Percentiles rank a stretch among this genome's conserved stretches.
phyloP scores from a whole-genome alignment of 2,888 invertebrate genomes.

The Dolichopus griseipennis region DNA sequence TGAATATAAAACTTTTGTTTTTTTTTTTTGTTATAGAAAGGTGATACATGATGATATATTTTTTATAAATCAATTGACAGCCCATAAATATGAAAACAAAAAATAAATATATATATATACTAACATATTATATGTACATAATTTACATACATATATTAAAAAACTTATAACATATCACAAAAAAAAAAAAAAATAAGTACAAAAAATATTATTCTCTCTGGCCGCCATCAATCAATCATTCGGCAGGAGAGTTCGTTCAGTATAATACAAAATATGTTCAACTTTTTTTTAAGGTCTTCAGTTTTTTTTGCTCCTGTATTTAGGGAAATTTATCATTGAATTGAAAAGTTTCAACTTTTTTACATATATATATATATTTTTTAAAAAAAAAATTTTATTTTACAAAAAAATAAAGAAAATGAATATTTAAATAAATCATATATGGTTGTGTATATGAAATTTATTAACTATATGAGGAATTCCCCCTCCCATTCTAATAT shows the following conservation, averaged over 20 bases:
- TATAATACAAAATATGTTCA: neutral
- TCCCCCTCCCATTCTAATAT: neutral
- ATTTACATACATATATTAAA: neutral
- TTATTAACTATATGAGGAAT: neutral
- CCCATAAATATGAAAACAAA: slow-evolving; percentile 16
- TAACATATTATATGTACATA: neutral
- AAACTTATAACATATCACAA: neutral
- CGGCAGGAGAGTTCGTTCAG: neutral
- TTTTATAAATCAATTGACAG: slow-evolving; percentile 20
- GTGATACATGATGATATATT: slow-evolving; percentile 15
- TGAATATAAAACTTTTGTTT: neutral
- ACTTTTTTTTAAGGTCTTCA: neutral
- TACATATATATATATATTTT: too few relatives aligned
- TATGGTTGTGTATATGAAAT: neutral
- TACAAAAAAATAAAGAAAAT: neutral
- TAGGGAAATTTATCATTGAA: neutral
- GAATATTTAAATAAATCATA: neutral
- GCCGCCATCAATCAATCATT: slow-evolving; percentile 4
- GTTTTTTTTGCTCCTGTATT: neutral
- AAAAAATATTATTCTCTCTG: neutral
- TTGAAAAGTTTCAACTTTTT: neutral
- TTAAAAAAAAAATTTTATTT: neutral
- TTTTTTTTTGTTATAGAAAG: slow-evolving; percentile 8
- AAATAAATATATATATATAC: slow-evolving; percentile 13
- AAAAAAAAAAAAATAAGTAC: too few relatives aligned